Evolutionary conservation across 1,140 invertebrate species (phyloP).

Genomic region (Luehdorfia chinensis): DNA sequence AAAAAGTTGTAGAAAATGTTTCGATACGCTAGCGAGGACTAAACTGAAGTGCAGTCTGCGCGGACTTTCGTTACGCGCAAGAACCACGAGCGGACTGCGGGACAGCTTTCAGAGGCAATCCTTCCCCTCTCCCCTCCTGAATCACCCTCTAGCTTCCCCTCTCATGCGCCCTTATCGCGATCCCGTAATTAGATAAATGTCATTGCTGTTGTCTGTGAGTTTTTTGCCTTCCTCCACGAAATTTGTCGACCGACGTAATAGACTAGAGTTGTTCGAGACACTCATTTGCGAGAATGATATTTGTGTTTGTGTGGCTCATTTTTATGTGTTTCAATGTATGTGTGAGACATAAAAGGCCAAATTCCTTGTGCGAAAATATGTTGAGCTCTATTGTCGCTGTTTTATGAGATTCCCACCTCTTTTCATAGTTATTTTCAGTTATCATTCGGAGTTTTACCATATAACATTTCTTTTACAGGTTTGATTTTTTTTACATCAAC

Average conservation of each 20-base stretch:
- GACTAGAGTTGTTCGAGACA: constrained; percentile 31
- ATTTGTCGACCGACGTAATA: constrained; percentile 40
- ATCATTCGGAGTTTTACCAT: too few relatives aligned
- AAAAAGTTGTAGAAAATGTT: constrained; percentile 1
- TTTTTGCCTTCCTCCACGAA: constrained; percentile 39
- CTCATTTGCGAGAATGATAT: constrained; percentile 36
- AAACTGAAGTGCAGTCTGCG: not conserved
- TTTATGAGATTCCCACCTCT: constrained; percentile 27
- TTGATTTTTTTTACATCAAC: too few relatives aligned
- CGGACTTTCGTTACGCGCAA: constrained; percentile 20
- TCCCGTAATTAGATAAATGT: constrained; percentile 73
- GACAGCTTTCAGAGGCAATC: constrained; percentile 29
- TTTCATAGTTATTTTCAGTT: constrained; percentile 2
- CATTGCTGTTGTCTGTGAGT: constrained; percentile 58
- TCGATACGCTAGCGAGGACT: not conserved
- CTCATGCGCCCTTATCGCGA: constrained; percentile 60
- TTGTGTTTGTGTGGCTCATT: constrained; percentile 25
- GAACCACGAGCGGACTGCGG: constrained; percentile 43
- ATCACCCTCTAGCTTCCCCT: constrained; percentile 27
- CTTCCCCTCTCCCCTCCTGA: constrained; percentile 22
- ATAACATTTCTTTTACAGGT: too few relatives aligned
- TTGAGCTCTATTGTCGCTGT: constrained; percentile 22
- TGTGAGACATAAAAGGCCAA: constrained; percentile 8
- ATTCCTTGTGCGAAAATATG: constrained; percentile 28
- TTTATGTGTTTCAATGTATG: constrained; percentile 11